Evolutionary conservation across 2,888 invertebrate genomes (phyloP).

Genomic region (Scrobipalpa costella): DNA sequence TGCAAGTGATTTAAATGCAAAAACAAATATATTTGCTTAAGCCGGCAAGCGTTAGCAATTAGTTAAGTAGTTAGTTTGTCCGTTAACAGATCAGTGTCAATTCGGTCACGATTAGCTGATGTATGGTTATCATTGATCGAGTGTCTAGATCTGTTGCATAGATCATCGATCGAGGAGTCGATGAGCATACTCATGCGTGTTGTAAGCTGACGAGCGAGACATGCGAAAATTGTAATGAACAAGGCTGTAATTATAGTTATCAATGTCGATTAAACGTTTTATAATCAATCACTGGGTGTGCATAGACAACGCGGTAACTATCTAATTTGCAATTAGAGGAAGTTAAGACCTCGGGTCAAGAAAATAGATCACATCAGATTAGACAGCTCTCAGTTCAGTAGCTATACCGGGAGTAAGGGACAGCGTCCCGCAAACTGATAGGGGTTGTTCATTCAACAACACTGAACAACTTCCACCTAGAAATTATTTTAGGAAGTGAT

Average conservation of each 20-base stretch:
- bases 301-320: neutral
- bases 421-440: too few relatives aligned
- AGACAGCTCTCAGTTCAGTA: too few relatives aligned
- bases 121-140: neutral
- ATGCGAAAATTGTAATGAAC: slow-evolving; percentile 30
- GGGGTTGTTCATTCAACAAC: too few relatives aligned
- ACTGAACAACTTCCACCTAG: too few relatives aligned
- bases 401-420: too few relatives aligned
- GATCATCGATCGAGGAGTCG: slow-evolving; percentile 46
- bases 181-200: slow-evolving; percentile 30
- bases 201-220: slow-evolving; percentile 51
- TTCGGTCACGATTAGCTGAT: slow-evolving; percentile 49
- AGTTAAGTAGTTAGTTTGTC: slow-evolving; percentile 20
- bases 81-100: slow-evolving; percentile 49
- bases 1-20: slow-evolving; percentile 18
- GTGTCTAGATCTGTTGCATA: slow-evolving; percentile 47
- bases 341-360: too few relatives aligned
- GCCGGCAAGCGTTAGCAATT: slow-evolving; percentile 16
- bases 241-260: slow-evolving; percentile 27
- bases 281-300: slow-evolving; percentile 9
- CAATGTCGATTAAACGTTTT: slow-evolving; percentile 18
- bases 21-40: slow-evolving; percentile 15
- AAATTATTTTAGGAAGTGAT: too few relatives aligned
- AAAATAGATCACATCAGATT: too few relatives aligned
- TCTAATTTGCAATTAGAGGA: too few relatives aligned